Conservation (phyloP, 1,140 invertebrate species). For the Drosophila sp. region DNA sequence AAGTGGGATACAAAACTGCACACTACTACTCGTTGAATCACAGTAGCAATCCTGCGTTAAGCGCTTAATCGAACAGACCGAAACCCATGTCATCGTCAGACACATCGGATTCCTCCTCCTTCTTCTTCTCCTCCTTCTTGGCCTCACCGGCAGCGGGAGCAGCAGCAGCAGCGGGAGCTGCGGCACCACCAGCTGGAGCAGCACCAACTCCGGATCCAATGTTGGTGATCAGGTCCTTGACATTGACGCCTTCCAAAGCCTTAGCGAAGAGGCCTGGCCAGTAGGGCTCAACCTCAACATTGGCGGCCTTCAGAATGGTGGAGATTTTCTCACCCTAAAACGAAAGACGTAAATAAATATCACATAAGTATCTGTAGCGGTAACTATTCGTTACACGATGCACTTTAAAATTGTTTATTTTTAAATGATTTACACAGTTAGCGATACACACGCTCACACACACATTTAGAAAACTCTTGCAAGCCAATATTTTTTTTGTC, state of each 20-base stretch:
- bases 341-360: not conserved
- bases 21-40: constrained; percentile 32
- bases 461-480: too few species aligned
- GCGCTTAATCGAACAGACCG: constrained; percentile 90
- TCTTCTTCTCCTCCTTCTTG: constrained; percentile 91
- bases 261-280: constrained; percentile 99
- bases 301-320: constrained; percentile 98
- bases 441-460: not conserved
- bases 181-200: constrained; percentile 89
- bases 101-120: constrained; percentile 91
- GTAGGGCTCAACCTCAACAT: constrained; percentile 98
- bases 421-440: not conserved
- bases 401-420: constrained; percentile 1
- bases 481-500: not conserved
- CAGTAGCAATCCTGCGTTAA: constrained; percentile 20
- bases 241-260: constrained; percentile 96
- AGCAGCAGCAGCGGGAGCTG: constrained; percentile 85
- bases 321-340: constrained; percentile 97
- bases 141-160: constrained; percentile 88
- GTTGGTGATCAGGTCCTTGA: constrained; percentile 97
- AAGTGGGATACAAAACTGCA: constrained; percentile 49
- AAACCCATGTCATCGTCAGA: constrained; percentile 99
- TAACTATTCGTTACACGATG: not conserved
- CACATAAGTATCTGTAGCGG: not conserved
- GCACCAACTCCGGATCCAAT: constrained; percentile 96